Evolutionary conservation across 2,113 vertebrate genomes (phyloP).

Genomic region (Cryptomyrus ogoouensis): DNA sequence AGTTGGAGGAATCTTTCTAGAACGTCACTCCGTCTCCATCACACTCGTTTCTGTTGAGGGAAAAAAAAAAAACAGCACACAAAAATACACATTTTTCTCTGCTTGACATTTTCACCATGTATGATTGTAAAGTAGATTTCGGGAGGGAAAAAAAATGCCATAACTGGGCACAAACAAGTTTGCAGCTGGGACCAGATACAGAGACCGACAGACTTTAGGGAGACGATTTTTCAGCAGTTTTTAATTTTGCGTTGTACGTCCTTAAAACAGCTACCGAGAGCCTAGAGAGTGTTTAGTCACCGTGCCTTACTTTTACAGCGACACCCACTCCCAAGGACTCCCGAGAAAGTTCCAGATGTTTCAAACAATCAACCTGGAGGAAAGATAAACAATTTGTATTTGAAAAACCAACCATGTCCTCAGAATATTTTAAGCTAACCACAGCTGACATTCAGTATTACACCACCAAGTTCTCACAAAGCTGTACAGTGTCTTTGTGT

Average conservation of each 20-base stretch:
- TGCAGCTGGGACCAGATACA: constrained; percentile 23
- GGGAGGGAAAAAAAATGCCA: background rate
- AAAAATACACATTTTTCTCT: background rate
- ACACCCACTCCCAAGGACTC: background rate
- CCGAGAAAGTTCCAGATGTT: background rate
- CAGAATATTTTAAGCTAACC: constrained; percentile 13
- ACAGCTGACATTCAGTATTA: constrained; percentile 5
- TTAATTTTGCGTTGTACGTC: constrained; percentile 22
- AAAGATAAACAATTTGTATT: constrained; percentile 12
- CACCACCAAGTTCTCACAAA: background rate
- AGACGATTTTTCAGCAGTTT: constrained; percentile 23
- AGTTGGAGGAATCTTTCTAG: background rate
- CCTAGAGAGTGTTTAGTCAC: constrained; percentile 50
- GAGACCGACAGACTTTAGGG: background rate
- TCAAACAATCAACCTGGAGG: background rate
- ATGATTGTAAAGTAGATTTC: background rate
- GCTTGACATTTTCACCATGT: background rate
- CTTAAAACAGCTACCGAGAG: constrained; percentile 16
- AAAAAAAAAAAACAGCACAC: background rate
- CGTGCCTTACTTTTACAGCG: constrained; percentile 64
- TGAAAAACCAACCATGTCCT: background rate
- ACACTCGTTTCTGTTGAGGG: background rate
- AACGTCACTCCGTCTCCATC: background rate
- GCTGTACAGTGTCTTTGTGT: background rate
- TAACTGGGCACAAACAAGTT: constrained; percentile 36